Evolutionary conservation across 2,888 invertebrate species (phyloP), one percentile per base, ranked within the genome.

Genomic region (Acanthoscelides obtectus): DNA sequence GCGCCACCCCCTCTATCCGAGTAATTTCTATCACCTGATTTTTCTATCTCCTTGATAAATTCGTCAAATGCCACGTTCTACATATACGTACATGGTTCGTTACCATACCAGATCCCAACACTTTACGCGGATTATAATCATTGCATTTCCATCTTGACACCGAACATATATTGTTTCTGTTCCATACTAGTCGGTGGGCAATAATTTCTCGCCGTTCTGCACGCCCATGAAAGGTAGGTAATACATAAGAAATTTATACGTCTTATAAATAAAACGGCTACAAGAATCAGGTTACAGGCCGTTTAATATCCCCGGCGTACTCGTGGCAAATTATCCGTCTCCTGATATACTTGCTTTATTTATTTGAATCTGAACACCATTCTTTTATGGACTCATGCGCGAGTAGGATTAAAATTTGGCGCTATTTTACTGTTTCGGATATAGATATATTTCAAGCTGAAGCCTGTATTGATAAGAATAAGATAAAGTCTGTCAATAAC

Each of bases 221-320:
- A 45, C 45, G 45, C 45, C 45, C 45, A 45, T 45, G 45, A 45
- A 45, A 45, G 45, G 8, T 45, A 12, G 45, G 45, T 45, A 45
- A 45, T 45, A 45, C 12, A 64, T 22, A 63, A 64, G 25, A 68
- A 70, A 72, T 72, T 72, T 72, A 72, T 45, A 65, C 22, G 65
- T 66, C 67, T 70, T 72, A 70, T 72, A 72, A 72, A 72, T 68
- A 71, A 71, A 72, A 71, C 70, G 22, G 70, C 68, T 70, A 72
- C 68, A 72, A 72, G 70, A 25, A 64, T 70, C 70, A 65, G 68
- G 72, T 70, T 72, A 69, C 72, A 69, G 69, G 72, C 65, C 70
- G 67, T 71, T 71, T 71, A 68, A 64, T 69, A 71, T 64, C 64
- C 69, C 71, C 45, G 27, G 64, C 68, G 64, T 22, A 45, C 21